Evolutionary conservation across 53 echinoderm and acorn worm species (phyloP), one percentile per base, ranked within the genome.

Genomic region (Apostichopus leukothele): DNA sequence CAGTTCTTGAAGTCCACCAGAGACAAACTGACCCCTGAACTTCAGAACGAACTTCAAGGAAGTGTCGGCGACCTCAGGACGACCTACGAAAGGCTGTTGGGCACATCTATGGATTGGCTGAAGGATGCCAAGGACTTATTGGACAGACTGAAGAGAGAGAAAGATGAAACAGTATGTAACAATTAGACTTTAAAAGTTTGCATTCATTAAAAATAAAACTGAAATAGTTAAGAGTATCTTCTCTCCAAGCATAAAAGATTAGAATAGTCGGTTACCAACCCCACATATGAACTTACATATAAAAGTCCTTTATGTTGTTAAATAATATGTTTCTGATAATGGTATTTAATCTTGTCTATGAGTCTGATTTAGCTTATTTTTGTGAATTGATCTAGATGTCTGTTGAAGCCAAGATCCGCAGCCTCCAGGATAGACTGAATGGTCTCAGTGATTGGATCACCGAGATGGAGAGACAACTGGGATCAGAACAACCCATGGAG

Each of bases 11-110:
- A 95, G 21, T 91, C 85, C 39, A 95, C 95, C 86, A 86, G 91
- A 73, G 98, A 97, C 91, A 97, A 95, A 53, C 92, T 97, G 53
- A 97, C 89, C 73, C 94, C 98, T 4, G 98, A 97, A 75, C 92
- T 94, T 18, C 94, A 95, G 89, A 83, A 91, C 1, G 95, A 94
- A 78, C 91, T 97, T 68, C 91, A 91, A 67, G 86, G 79, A 19
- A 90, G 91, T 66, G 94, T 97, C 1, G 88, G 91, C 11, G 95
- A 97, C 90, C 92, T 97, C 7, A 86, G 95, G n/a, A 90, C 87
- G 14, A 94, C 91, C 63, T 95, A 97, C 51, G 95, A 97, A 79
- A 78, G 94, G 21, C 94, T 95, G 61, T 91, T 94, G 23, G 89
- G 93, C 16, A 92, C 94, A 75, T 92, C 95, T 19, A 89, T 93